Base-by-base conservation (phyloP, 2,888 invertebrate genomes). In the Rhyacophila evoluta region DNA sequence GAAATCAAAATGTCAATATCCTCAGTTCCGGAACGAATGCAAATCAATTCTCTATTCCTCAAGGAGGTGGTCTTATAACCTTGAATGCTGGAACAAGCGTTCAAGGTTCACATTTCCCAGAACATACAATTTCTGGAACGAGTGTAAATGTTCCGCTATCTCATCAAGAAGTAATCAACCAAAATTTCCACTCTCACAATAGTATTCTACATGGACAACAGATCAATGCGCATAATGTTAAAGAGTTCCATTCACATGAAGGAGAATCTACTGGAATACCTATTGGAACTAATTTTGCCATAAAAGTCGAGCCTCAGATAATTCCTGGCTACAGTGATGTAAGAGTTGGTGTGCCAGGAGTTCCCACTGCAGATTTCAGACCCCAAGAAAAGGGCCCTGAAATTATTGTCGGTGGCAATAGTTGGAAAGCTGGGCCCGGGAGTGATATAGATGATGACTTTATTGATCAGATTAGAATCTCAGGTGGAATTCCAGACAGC, bases 211-310 rank as follows among this genome's bases (percentile, higher is more conserved):
- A 55, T 19, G 55, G 55, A 1, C 72, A 67, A 67, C 41, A 19
- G 38, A 72, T 72, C 33, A 79, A 74, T 28, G 36, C 74, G n/a
- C 77, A 80, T 28, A 72, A 79, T 27, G 37, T 81, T 10, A 80
- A 79, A 76, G 75, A 79, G 19, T 79, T 79, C 74, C 77, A 75
- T 75, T 71, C 78, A 15, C 79, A 82, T 12, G 74, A 76, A 70
- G 81, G 88, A 29, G 89, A 90, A 81, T 85, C 89, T 0, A 81
- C 83, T 29, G 86, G 89, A 82, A 89, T 90, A 83, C 89, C 90
- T 8, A 89, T 90, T 77, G 88, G 89, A 70, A 89, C 89, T 0
- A 90, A 90, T 81, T 87, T 90, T 83, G 90, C 90, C 38, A 89
- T 90, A 15, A 86, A 85, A 84, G 89, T 90, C 1, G 88, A 89